Evolutionary conservation across 1,140 invertebrate genomes (phyloP).

Genomic region (Lepidostoma basale): DNA sequence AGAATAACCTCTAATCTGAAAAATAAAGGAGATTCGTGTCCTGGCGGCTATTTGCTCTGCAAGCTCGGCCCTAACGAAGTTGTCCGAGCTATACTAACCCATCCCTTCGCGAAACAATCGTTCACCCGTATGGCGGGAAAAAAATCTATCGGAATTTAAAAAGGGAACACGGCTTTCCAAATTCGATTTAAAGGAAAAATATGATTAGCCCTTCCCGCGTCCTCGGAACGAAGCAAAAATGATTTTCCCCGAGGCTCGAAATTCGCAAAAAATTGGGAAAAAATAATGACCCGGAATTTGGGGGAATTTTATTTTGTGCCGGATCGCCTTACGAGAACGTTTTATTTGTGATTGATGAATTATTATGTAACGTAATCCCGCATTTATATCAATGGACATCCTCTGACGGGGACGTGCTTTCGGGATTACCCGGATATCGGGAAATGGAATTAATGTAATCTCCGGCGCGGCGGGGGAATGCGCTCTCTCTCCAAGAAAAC

Average conservation of each 20-base stretch:
- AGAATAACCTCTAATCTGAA: too few species aligned
- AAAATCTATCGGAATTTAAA: conserved; percentile 1
- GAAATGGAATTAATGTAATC: too few species aligned
- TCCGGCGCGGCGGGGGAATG: too few species aligned
- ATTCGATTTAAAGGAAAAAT: conserved; percentile 44
- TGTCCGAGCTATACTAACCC: background rate
- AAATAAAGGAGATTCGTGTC: background rate
- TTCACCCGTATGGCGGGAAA: conserved; percentile 13
- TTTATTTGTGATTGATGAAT: conserved; percentile 43
- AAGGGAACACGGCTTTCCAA: conserved; percentile 22
- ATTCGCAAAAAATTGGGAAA: conserved; percentile 36
- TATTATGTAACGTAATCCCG: conserved; percentile 11
- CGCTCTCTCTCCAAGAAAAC: too few species aligned
- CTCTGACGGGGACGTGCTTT: background rate
- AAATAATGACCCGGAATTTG: conserved; percentile 41
- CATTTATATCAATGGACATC: conserved; percentile 12
- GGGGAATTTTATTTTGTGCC: conserved; percentile 36
- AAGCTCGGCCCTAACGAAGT: background rate
- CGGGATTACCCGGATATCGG: background rate
- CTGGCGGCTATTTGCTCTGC: background rate
- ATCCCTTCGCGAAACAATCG: background rate
- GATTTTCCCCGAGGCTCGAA: conserved; percentile 3
- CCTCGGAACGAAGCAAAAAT: background rate
- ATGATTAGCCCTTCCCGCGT: conserved; percentile 42
- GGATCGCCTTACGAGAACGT: conserved; percentile 8